Percentiles rank a stretch among this genome's conserved stretches.
Conservation (phyloP, 2,797 vertebrate genomes). For the Notolabrus celidotus region DNA sequence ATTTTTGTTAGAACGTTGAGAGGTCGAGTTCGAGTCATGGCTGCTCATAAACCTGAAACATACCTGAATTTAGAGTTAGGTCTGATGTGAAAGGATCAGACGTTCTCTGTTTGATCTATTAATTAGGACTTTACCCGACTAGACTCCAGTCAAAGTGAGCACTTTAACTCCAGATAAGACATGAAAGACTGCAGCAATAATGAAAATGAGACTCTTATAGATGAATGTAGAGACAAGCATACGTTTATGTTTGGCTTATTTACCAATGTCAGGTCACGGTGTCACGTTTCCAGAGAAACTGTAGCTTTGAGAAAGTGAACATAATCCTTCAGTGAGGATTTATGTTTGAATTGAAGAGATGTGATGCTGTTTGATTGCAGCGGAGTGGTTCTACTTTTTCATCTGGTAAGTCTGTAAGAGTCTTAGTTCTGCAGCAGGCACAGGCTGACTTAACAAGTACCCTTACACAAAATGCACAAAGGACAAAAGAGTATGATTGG, state of each 20-base stretch:
- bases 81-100: slow-evolving; percentile 38
- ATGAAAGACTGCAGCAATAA: slow-evolving; percentile 6
- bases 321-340: not conserved
- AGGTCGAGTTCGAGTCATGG: not conserved
- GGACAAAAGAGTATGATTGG: not conserved
- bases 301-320: not conserved
- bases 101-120: slow-evolving; percentile 42
- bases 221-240: not conserved
- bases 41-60: slow-evolving; percentile 1
- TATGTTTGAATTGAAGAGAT: slow-evolving; percentile 9
- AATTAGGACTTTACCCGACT: slow-evolving; percentile 24
- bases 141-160: slow-evolving; percentile 24
- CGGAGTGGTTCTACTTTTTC: not conserved
- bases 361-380: slow-evolving; percentile 6
- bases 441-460: not conserved
- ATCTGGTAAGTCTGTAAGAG: not conserved
- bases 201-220: not conserved
- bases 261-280: not conserved
- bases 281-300: slow-evolving; percentile 4
- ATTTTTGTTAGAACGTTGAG: not conserved
- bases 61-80: slow-evolving; percentile 5
- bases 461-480: not conserved
- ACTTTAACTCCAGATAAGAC: slow-evolving; percentile 22
- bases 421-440: not conserved
- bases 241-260: not conserved